Percentiles rank a stretch among this genome's conserved stretches.
Evolutionary conservation across 2,888 invertebrate genomes (phyloP).

Genomic region (Poecilobothrus nobilitatus): DNA sequence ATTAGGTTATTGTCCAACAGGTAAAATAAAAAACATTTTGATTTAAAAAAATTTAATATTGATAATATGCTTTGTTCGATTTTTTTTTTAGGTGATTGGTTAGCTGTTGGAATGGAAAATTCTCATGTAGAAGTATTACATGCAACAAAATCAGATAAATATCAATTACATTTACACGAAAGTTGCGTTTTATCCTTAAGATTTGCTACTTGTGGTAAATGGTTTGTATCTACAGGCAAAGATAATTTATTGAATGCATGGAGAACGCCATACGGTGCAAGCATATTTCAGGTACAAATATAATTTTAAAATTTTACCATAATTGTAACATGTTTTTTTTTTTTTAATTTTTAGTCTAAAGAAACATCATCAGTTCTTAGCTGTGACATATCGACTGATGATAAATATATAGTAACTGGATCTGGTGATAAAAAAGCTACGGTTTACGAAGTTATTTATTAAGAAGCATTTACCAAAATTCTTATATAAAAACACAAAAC

Average conservation of each 20-base stretch:
- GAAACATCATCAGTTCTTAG: slow-evolving; percentile 96
- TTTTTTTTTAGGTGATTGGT: slow-evolving; percentile 65
- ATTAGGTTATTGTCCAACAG: slow-evolving; percentile 85
- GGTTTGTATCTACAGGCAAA: slow-evolving; percentile 99
- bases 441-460: slow-evolving; percentile 92
- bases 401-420: slow-evolving; percentile 96
- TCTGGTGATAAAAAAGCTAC: slow-evolving; percentile 98
- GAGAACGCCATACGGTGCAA: slow-evolving; percentile 96
- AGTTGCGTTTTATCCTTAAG: slow-evolving; percentile 91
- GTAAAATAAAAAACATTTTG: slow-evolving; percentile 32
- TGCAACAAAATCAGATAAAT: slow-evolving; percentile 85
- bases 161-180: slow-evolving; percentile 92
- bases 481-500: slow-evolving; percentile 7
- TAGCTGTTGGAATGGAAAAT: slow-evolving; percentile 98
- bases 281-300: slow-evolving; percentile 82
- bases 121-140: slow-evolving; percentile 92
- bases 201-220: slow-evolving; percentile 93
- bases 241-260: slow-evolving; percentile 96
- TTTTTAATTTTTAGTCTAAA: slow-evolving; percentile 61
- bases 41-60: neutral
- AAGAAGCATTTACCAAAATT: slow-evolving; percentile 27
- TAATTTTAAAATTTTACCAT: neutral
- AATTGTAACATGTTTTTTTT: neutral
- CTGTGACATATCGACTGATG: slow-evolving; percentile 96
- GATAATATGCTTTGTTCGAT: neutral